Conservation (phyloP, 23 tunicate genomes). For the Diplosoma virens region DNA sequence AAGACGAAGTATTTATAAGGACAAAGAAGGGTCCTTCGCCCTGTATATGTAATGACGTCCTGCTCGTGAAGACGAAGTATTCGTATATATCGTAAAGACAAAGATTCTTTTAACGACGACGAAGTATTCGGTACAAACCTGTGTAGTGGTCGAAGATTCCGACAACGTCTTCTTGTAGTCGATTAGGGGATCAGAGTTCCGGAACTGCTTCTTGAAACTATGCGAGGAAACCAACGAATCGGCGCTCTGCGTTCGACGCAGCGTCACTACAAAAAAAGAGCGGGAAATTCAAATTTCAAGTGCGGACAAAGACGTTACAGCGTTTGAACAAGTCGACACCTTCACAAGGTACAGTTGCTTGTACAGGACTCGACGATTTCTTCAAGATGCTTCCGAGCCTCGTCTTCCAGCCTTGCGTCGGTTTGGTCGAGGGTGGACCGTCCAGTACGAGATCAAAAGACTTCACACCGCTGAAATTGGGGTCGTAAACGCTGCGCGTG, state of each 20-base stretch:
- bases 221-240: conserved; percentile 69
- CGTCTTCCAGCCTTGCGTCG: conserved; percentile 37
- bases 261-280: conserved; percentile 36
- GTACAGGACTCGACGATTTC: conserved; percentile 30
- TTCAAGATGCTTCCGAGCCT: conserved; percentile 74
- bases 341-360: neutral
- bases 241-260: conserved; percentile 75
- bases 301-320: no score
- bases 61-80: no score
- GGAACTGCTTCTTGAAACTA: conserved; percentile 1
- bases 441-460: neutral
- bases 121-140: no score
- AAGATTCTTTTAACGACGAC: no score
- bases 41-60: no score
- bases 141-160: no score
- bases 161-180: no score
- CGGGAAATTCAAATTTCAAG: neutral
- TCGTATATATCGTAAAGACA: no score
- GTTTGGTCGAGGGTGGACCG: neutral
- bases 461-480: neutral
- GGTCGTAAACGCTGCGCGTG: conserved; percentile 4
- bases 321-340: neutral
- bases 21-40: no score
- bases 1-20: no score
- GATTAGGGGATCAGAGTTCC: no score